A percentile compares a stretch with the other conserved stretches of the same genome.
Evolutionary conservation across 1,140 invertebrate genomes (phyloP).

Genomic region (Lutraria rhynchaena): DNA sequence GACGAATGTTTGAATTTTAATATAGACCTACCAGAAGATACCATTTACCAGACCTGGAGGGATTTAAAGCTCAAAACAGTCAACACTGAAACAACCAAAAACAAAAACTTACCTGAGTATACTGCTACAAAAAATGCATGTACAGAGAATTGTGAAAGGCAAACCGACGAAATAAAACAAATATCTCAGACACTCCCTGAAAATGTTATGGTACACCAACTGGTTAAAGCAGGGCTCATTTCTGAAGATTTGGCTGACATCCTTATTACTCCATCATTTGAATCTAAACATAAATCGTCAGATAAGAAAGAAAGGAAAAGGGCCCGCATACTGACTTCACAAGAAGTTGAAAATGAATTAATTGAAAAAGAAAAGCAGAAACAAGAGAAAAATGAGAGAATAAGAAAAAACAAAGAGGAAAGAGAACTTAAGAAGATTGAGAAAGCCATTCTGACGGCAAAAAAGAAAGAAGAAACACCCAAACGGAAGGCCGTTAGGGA

Average conservation of each 20-base stretch:
- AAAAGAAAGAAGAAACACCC: constrained; percentile 8
- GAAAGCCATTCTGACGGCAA: no score
- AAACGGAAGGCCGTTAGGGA: no score
- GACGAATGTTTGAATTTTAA: constrained; percentile 4
- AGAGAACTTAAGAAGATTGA: no score
- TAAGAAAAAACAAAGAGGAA: constrained; percentile 4
- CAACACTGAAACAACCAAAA: background rate
- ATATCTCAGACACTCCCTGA: background rate
- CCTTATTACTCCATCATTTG: background rate
- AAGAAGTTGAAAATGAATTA: background rate
- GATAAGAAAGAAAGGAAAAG: background rate
- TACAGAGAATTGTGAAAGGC: no score
- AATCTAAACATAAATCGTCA: background rate
- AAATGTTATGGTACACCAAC: background rate
- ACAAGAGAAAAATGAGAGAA: background rate
- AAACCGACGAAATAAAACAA: background rate
- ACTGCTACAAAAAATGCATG: no score
- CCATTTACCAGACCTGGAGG: background rate
- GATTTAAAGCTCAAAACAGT: background rate
- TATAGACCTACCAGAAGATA: constrained; percentile 8
- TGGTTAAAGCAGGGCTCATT: no score
- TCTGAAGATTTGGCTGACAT: no score
- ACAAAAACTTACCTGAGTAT: no score
- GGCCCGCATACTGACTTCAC: background rate
- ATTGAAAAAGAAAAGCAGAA: constrained; percentile 1